Evolutionary conservation across 1,140 invertebrate species (phyloP), one percentile per base, ranked within the genome.

Genomic region (Theocolax elegans): DNA sequence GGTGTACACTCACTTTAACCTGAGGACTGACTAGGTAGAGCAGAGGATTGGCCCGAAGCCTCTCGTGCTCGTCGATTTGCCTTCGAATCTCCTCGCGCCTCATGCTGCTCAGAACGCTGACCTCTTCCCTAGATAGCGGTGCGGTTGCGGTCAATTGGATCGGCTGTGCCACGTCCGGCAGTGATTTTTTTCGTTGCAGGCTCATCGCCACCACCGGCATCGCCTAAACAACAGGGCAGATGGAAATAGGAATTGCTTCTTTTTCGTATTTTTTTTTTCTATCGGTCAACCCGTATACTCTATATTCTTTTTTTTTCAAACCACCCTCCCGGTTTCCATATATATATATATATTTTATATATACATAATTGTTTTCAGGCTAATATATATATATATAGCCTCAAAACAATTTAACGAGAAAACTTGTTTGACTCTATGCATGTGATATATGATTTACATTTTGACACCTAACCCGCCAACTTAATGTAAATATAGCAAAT

Each of bases 21-120:
- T 95, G 92, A 77, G 96, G 96, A 93, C 95, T 97, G 91, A 95
- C 92, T 83, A 98, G 88, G 85, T 97, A 97, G 63, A 98, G 90
- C 72, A 98, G 88, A 76, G 97, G 97, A 89, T 98, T 98, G 75
- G 94, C 94, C 81, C 94, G 89, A 66, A 97, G 90, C 83, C 94
- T 91, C 86, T 98, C 97, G 64, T 93, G 92, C 83, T 97, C 93
- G 83, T 99, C 96, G 77, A 93, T 90, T 87, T 97, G 92, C 72
- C 94, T 89, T 75, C 97, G 91, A 56, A 98, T 89, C 85, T 98
- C 96, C 85, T 99, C 97, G 69, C 98, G 90, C 64, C 97, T 90
- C 71, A 95, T 93, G 63, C 94, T 96, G 75, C 96, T 96, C 74
- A 99, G 88, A 15, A 92, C 90, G 58, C 96, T 96, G 7, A 97